Evolutionary conservation across 2,113 vertebrate species (phyloP).

Genomic region (Elanus axillaris): DNA sequence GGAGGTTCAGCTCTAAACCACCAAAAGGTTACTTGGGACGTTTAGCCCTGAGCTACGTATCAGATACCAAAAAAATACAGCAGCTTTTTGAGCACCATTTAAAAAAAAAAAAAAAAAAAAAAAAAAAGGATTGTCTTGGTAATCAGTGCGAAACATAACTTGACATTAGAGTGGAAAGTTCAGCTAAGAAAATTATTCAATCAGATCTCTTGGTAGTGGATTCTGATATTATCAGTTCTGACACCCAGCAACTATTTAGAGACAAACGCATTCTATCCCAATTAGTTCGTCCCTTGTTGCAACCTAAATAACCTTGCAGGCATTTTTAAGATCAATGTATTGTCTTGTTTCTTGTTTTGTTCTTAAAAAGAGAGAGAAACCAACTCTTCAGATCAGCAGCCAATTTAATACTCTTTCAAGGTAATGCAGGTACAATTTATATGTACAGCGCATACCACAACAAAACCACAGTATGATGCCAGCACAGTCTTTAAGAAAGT

Average conservation of each 20-base stretch:
- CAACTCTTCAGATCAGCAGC: slow-evolving; percentile 43
- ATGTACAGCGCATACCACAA: slow-evolving; percentile 24
- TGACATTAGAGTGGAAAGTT: neutral
- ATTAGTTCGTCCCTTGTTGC: neutral
- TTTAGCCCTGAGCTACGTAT: neutral
- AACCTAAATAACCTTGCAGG: slow-evolving; percentile 15
- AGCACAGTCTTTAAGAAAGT: slow-evolving; percentile 61
- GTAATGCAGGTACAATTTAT: slow-evolving; percentile 54
- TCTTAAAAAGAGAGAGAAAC: neutral
- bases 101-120: neutral
- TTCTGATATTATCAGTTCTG: slow-evolving; percentile 18
- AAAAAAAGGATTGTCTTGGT: neutral
- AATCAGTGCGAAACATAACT: neutral
- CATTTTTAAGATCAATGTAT: neutral
- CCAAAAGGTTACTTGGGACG: neutral
- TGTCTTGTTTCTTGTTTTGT: neutral
- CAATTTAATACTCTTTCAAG: slow-evolving; percentile 48
- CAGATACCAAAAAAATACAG: neutral
- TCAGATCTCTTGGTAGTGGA: neutral
- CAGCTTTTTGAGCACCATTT: neutral
- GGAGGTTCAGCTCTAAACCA: neutral
- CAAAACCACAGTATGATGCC: slow-evolving; percentile 70
- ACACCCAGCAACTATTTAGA: neutral
- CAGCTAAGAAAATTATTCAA: slow-evolving; percentile 7
- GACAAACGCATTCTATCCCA: neutral